Evolutionary conservation across 2,888 invertebrate genomes (phyloP).

Genomic region (Oscheius sp.): DNA sequence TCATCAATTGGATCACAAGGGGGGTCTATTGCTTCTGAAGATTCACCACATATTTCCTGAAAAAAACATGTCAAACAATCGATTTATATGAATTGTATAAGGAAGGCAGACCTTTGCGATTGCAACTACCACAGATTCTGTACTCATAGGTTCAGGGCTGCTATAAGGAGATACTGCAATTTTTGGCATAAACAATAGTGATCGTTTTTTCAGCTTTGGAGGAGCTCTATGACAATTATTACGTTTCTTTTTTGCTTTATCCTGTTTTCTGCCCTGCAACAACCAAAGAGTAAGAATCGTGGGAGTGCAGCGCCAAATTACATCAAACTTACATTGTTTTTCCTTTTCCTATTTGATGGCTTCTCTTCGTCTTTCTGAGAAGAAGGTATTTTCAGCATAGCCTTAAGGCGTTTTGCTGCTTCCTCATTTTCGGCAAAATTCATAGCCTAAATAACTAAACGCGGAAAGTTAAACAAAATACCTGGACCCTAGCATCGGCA

Average conservation of each 20-base stretch:
- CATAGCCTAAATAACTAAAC: conserved; percentile 36
- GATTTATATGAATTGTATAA: background rate
- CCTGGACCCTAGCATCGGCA: conserved; percentile 47
- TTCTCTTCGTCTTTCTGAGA: conserved; percentile 21
- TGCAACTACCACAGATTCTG: background rate
- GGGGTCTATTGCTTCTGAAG: conserved; percentile 19
- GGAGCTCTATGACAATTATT: conserved; percentile 15
- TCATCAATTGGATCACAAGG: conserved; percentile 63
- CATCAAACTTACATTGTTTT: conserved; percentile 42
- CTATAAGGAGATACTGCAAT: background rate
- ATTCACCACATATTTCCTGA: conserved; percentile 11
- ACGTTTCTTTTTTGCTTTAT: background rate
- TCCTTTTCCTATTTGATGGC: conserved; percentile 38
- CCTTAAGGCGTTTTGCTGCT: conserved; percentile 73
- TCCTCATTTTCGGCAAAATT: conserved; percentile 70
- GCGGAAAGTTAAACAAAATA: conserved; percentile 5
- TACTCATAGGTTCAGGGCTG: background rate
- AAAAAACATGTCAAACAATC: background rate
- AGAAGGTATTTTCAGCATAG: conserved; percentile 73
- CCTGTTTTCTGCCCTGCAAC: conserved; percentile 19
- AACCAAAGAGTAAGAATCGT: background rate
- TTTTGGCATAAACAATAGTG: background rate
- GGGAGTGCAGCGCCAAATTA: too few relatives aligned
- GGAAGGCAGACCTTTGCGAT: background rate
- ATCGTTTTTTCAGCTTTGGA: conserved; percentile 13